Base-by-base conservation (phyloP, 2,113 vertebrate genomes). In the Bujurquina vittata region DNA sequence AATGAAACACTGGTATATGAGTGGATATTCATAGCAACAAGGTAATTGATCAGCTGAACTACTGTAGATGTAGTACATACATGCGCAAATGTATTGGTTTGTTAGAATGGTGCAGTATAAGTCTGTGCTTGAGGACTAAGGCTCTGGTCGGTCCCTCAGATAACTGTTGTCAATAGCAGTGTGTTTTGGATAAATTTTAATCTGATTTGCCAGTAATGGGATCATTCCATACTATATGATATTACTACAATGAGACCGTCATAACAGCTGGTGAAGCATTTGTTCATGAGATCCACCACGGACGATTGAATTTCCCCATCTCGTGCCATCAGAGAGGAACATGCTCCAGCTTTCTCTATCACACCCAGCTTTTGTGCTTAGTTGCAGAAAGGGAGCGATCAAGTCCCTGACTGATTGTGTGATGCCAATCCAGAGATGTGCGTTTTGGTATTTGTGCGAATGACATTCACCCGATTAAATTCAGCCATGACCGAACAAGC, bases 311-410 rank as follows among this genome's bases (percentile, higher is more conserved):
- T 92, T 87, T 86, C 46, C 69, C 20, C 83, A 62, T 59, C 67
- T 85, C 10, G 69, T 57, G 85, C 91, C 89, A 91, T 93, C 91
- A 87, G 80, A 60, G 33, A 81, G 79, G 82, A 88, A 87, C 86
- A 93, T 69, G 84, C 81, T 80, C 26, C 76, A 4, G 83, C 84
- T 75, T 84, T 83, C 65, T 84, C 84, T 60, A 83, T 89, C 86
- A 82, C 83, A 79, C 82, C 49, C 33, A 1, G 61, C 82, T 84
- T 88, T 87, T 91, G 89, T 89, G 87, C 83, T 81, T 43, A 33
- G 69, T 56, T 56, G 61, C 80, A 80, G 80, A 72, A 87, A 61
- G 22, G 58, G 77, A 54, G 69, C 23, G 60, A 80, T 90, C 82
- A 67, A 75, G 88, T 54, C 23, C 61, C 75, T 54, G 75, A 33